Evolutionary conservation across 2,113 vertebrate genomes (phyloP).

Genomic region (Phaethon lepturus): DNA sequence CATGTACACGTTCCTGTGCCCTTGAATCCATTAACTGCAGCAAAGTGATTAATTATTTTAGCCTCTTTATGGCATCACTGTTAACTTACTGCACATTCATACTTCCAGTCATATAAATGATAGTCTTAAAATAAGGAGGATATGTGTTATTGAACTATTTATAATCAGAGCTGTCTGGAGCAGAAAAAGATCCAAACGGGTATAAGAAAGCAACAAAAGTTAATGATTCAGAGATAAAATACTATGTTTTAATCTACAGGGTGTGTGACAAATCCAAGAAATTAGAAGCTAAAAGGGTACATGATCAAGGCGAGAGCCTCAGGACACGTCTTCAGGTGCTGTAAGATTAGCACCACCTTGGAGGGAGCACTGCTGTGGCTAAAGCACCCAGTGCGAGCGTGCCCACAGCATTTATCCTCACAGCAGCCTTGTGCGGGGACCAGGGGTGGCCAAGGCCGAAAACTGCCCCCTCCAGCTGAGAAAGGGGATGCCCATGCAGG

Average conservation of each 20-base stretch:
- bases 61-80: constrained; percentile 69
- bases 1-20: constrained; percentile 29
- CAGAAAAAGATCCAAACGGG: constrained; percentile 50
- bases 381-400: neutral
- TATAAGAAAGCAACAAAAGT: constrained; percentile 64
- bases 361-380: neutral
- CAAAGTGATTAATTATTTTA: constrained; percentile 78
- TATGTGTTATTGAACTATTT: constrained; percentile 78
- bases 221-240: constrained; percentile 72
- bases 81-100: constrained; percentile 73
- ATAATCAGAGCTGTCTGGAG: constrained; percentile 69
- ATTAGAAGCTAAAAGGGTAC: constrained; percentile 19
- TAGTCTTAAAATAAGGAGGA: constrained; percentile 73
- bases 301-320: neutral
- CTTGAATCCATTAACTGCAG: constrained; percentile 75
- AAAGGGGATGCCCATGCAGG: accelerated
- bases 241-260: constrained; percentile 62
- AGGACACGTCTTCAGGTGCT: neutral
- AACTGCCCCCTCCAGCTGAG: accelerated
- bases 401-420: neutral
- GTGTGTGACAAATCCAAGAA: constrained; percentile 38
- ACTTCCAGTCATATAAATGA: constrained; percentile 72
- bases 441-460: accelerated
- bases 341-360: neutral
- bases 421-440: too few relatives aligned